Conservation (phyloP, 2,888 invertebrate species). For the Melanotus villosus region DNA sequence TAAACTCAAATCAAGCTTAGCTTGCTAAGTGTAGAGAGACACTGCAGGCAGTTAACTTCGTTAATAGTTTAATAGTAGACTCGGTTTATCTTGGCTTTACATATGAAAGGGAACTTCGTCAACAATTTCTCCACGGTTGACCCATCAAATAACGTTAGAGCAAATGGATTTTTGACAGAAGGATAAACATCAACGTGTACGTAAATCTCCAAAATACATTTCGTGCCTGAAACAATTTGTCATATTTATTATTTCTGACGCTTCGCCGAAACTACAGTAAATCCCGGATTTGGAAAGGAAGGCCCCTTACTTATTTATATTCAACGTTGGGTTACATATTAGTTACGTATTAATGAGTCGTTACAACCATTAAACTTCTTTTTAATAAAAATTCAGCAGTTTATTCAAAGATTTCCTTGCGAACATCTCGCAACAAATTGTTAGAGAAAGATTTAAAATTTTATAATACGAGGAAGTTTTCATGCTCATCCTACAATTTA, state of each 20-base stretch:
- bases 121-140: conserved; percentile 2
- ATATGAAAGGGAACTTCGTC: background rate
- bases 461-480: too few species aligned
- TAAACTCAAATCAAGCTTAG: conserved; percentile 36
- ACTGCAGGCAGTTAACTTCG: conserved; percentile 31
- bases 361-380: too few species aligned
- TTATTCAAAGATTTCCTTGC: too few species aligned
- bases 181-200: background rate
- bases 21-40: conserved; percentile 34
- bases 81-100: conserved; percentile 26
- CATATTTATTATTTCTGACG: conserved; percentile 20
- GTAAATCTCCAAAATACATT: conserved; percentile 13
- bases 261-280: conserved; percentile 11
- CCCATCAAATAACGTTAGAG: conserved; percentile 9
- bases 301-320: conserved; percentile 7
- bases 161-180: conserved; percentile 1
- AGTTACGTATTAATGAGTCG: too few species aligned
- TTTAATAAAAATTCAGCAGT: too few species aligned
- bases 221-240: conserved; percentile 15
- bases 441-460: too few species aligned
- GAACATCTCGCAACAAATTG: too few species aligned
- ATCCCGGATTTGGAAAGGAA: background rate
- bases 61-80: conserved; percentile 35
- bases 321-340: too few species aligned
- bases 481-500: too few species aligned